Evolutionary conservation across 1,140 invertebrate species (phyloP).

Genomic region (Cotesia typhae): DNA sequence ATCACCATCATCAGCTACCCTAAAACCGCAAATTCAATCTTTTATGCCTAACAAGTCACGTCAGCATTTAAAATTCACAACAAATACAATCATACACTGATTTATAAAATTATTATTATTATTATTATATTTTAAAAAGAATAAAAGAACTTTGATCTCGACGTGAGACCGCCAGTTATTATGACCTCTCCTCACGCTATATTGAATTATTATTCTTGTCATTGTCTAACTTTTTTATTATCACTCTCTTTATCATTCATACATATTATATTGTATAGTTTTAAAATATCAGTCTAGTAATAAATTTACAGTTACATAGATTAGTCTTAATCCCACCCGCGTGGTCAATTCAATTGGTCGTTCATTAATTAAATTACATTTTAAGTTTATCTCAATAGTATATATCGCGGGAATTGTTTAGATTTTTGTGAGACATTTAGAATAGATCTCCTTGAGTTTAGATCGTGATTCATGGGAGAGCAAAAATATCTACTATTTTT

Average conservation of each 20-base stretch:
- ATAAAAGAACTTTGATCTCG: constrained; percentile 20
- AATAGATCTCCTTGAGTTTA: no score
- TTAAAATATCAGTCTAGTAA: background rate
- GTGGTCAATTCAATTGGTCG: background rate
- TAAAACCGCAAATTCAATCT: constrained; percentile 11
- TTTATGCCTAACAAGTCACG: background rate
- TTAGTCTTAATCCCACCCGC: constrained; percentile 1
- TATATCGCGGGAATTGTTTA: no score
- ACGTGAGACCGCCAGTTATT: constrained; percentile 25
- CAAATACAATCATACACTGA: no score
- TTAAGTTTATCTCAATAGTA: no score
- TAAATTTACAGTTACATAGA: background rate
- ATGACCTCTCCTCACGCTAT: constrained; percentile 32
- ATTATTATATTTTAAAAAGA: no score
- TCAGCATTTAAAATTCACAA: background rate
- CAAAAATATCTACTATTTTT: background rate
- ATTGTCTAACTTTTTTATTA: constrained; percentile 24
- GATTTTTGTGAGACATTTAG: no score
- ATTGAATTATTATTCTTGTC: constrained; percentile 31
- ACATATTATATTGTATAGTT: background rate
- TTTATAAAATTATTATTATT: no score
- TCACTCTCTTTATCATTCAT: background rate
- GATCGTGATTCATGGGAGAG: no score
- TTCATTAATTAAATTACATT: background rate
- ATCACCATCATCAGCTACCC: constrained; percentile 6